Evolutionary conservation across 2,888 invertebrate species (phyloP).

Genomic region (Synanthedon andrenaeformis): DNA sequence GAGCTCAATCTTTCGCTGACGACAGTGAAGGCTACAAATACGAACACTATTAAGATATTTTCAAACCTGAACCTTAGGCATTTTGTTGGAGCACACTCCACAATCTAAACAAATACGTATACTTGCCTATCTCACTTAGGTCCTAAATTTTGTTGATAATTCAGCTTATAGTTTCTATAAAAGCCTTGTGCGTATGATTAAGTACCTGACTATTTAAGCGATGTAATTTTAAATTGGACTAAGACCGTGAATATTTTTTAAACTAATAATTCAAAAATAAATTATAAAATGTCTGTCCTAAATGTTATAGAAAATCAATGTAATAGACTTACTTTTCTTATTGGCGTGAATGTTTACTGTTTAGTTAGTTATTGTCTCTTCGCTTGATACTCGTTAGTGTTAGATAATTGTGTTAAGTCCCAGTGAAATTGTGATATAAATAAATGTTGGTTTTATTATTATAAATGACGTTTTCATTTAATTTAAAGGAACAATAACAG

Average conservation of each 20-base stretch:
- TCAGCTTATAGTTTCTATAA: slow-evolving; percentile 24
- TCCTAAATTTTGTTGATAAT: slow-evolving; percentile 16
- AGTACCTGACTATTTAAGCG: slow-evolving; percentile 40
- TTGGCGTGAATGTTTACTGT: slow-evolving; percentile 9
- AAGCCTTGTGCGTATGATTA: slow-evolving; percentile 21
- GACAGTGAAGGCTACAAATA: slow-evolving; percentile 52
- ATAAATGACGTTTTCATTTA: slow-evolving; percentile 5
- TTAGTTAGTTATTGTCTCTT: slow-evolving; percentile 13
- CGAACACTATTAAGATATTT: slow-evolving; percentile 45
- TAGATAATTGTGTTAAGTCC: slow-evolving; percentile 34
- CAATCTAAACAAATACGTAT: slow-evolving; percentile 11
- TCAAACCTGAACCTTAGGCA: slow-evolving; percentile 12
- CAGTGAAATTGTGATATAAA: slow-evolving; percentile 68
- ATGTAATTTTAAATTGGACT: slow-evolving; percentile 40
- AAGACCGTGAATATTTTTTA: slow-evolving; percentile 27
- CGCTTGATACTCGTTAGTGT: slow-evolving; percentile 29
- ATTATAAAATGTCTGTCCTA: slow-evolving; percentile 12
- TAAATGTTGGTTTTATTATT: slow-evolving; percentile 45
- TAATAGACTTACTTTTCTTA: slow-evolving; percentile 4
- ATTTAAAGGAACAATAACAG: background rate
- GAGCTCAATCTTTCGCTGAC: slow-evolving; percentile 34
- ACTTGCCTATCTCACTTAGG: slow-evolving; percentile 44
- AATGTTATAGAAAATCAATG: slow-evolving; percentile 22
- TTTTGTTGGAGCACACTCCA: slow-evolving; percentile 3
- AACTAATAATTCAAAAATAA: slow-evolving; percentile 12